Percentiles rank a stretch among this genome's conserved stretches.
phyloP scores from a whole-genome alignment of 2,113 vertebrate genomes.

The Poeciliopsis occidentalis region DNA sequence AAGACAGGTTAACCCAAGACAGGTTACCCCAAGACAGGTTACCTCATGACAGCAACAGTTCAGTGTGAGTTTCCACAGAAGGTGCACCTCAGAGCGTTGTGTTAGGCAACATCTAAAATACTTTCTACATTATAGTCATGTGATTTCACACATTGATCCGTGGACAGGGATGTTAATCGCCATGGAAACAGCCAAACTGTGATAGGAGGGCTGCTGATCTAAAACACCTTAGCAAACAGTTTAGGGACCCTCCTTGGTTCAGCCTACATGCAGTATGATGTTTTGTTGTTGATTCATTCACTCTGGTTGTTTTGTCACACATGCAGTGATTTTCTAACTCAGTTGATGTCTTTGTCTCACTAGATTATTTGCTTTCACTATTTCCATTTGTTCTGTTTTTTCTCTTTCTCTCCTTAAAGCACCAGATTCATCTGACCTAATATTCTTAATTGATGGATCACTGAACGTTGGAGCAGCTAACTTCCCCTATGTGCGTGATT shows the following conservation, averaged over 20 bases:
- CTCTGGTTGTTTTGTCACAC: conserved; percentile 83
- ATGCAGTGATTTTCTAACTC: conserved; percentile 82
- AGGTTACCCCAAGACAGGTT: no score
- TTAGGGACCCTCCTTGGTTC: conserved; percentile 79
- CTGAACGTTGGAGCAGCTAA: conserved; percentile 92
- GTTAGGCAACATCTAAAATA: not conserved
- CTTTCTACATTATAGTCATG: not conserved
- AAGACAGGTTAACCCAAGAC: no score
- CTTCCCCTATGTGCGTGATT: conserved; percentile 90
- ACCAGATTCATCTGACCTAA: conserved; percentile 95
- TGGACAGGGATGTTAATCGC: not conserved
- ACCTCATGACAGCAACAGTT: no score
- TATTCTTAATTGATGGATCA: conserved; percentile 99
- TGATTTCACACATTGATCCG: not conserved
- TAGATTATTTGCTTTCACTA: conserved; percentile 92
- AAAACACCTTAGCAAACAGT: no score
- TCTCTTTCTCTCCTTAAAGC: conserved; percentile 84
- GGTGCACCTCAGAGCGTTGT: no score
- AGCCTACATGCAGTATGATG: conserved; percentile 93
- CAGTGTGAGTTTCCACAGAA: no score
- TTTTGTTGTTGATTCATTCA: conserved; percentile 84
- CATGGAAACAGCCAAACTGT: no score
- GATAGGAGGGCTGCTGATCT: no score
- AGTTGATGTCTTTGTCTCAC: conserved; percentile 68
- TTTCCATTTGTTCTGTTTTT: conserved; percentile 89